Evolutionary conservation across 2,888 invertebrate species (phyloP), one percentile per base, ranked within the genome.

Genomic region (Polymixis lichenea): DNA sequence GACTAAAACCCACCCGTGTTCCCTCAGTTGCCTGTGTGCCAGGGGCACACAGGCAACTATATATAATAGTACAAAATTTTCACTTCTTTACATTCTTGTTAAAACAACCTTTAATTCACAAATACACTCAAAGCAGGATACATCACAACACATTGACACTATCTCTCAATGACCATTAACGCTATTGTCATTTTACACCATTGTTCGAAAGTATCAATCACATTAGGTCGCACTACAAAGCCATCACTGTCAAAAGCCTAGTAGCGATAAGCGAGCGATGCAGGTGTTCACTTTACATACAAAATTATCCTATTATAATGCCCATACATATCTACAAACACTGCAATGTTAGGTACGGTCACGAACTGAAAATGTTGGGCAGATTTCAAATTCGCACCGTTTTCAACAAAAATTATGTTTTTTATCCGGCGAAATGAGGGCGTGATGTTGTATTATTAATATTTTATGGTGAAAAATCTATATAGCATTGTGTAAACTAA

Each of bases 191-290:
- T 68, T n/a, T n/a, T 67, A 15, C 32, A 0, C 38, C 32, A 78
- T 85, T 85, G 81, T 85, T 83, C 17, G 15, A 72, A 85, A 90
- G 81, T 89, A 88, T 88, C 87, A 89, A 90, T 61, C 72, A 66
- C n/a, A 80, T 67, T 68, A 62, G 65, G 69, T 72, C 62, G 46
- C 9, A 51, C 55, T 88, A 87, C 73, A 84, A 80, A 80, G 78
- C 79, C 84, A 85, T 92, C 89, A 89, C 90, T 92, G 92, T 92
- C 92, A 91, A 90, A 91, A 89, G 83, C 81, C 83, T 83, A 76
- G 77, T 75, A 68, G 82, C 89, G 92, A 92, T 92, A 92, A 92
- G 90, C 92, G 85, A 77, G 86, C 86, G 74, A 89, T 91, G 91
- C 91, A 93, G 90, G 90, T 90, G 89, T 87, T 87, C 87, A 76